phyloP scores from a whole-genome alignment of 2,888 invertebrate genomes.

The Drosophila mulleri region DNA sequence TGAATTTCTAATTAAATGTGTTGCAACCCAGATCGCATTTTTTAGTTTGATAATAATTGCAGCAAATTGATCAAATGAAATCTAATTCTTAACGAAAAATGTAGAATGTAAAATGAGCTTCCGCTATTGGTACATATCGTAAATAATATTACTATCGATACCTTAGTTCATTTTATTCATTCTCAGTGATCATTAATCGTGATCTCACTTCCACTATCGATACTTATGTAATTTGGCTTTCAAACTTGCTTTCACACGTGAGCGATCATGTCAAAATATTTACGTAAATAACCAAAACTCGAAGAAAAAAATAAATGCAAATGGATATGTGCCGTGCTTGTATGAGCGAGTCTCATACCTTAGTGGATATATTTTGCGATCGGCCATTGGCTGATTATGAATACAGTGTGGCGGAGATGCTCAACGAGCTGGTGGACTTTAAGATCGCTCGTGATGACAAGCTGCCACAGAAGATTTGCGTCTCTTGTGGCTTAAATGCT shows the following conservation, averaged over 20 bases:
- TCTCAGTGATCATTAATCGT: background rate
- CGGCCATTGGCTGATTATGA: conserved; percentile 7
- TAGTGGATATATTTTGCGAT: conserved; percentile 30
- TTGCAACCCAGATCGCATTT: too few relatives aligned
- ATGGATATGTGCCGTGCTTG: conserved; percentile 37
- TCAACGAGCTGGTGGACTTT: conserved; percentile 25
- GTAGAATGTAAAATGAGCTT: too few relatives aligned
- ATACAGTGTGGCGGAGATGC: conserved; percentile 28
- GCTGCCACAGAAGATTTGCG: conserved; percentile 34
- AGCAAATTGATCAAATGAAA: background rate
- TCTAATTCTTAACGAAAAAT: background rate
- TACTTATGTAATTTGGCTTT: background rate
- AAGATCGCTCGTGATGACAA: conserved; percentile 19
- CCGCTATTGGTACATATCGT: too few relatives aligned
- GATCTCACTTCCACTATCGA: background rate
- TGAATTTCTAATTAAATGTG: background rate
- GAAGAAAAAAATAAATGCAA: background rate
- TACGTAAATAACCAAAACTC: background rate
- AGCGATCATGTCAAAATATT: background rate
- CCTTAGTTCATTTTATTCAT: background rate
- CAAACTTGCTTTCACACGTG: background rate
- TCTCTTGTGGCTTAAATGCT: conserved; percentile 18
- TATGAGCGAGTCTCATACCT: conserved; percentile 14
- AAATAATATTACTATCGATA: background rate
- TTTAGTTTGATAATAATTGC: too few relatives aligned